Evolutionary conservation across 2,888 invertebrate genomes (phyloP).

Genomic region (Trichopria drosophilae): DNA sequence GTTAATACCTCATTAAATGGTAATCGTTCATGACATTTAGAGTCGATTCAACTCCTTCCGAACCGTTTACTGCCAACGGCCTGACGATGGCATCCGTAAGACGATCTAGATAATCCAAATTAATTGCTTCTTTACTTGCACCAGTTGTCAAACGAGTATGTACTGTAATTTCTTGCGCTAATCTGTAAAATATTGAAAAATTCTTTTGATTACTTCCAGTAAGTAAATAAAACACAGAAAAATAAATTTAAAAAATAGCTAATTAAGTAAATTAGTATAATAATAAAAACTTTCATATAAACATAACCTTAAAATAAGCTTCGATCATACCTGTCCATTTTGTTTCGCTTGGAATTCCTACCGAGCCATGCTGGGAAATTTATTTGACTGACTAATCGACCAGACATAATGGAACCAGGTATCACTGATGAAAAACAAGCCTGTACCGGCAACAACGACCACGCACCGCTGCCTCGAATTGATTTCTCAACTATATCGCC

Average conservation of each 20-base stretch:
- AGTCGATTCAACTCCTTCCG: conserved; percentile 73
- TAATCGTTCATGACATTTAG: conserved; percentile 80
- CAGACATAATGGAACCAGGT: conserved; percentile 84
- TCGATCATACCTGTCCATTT: conserved; percentile 73
- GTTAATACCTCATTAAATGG: conserved; percentile 68
- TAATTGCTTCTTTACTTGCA: conserved; percentile 75
- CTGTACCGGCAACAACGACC: conserved; percentile 85
- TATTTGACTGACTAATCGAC: conserved; percentile 76
- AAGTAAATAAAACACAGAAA: no score
- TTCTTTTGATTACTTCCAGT: no score
- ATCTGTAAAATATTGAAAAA: conserved; percentile 33
- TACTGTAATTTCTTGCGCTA: conserved; percentile 52
- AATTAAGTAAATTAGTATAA: background rate
- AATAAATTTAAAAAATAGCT: background rate
- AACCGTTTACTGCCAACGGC: conserved; percentile 73
- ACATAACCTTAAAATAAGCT: background rate
- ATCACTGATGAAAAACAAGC: conserved; percentile 89
- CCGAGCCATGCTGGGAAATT: conserved; percentile 96
- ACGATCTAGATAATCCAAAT: conserved; percentile 84
- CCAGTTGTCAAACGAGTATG: conserved; percentile 51
- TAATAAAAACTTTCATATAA: background rate
- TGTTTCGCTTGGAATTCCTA: conserved; percentile 83
- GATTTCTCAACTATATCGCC: conserved; percentile 84
- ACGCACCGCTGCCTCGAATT: conserved; percentile 79
- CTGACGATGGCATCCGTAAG: conserved; percentile 74